phyloP scores from a whole-genome alignment of 2,888 invertebrate species.

The Pseudoips prasinana region DNA sequence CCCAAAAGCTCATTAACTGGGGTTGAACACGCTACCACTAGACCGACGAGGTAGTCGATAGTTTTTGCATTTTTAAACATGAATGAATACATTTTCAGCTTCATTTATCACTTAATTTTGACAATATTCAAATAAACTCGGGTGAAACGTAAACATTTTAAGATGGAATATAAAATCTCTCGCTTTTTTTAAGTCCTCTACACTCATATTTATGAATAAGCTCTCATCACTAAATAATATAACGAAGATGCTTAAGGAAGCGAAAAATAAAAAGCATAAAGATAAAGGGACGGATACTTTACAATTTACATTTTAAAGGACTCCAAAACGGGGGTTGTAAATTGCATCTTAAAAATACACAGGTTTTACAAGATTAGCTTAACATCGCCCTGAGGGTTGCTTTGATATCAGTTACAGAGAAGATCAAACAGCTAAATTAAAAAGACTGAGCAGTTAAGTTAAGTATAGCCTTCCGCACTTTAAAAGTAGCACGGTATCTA shows the following conservation, averaged over 20 bases:
- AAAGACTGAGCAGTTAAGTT: conserved; percentile 37
- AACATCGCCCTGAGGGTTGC: conserved; percentile 48
- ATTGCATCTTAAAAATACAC: conserved; percentile 70
- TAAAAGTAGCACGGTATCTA: too few species aligned
- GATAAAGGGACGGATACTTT: conserved; percentile 39
- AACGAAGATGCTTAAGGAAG: conserved; percentile 35
- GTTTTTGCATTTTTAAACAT: too few species aligned
- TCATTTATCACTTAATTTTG: too few species aligned
- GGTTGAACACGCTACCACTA: too few species aligned
- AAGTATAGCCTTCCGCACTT: too few species aligned
- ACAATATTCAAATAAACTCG: too few species aligned
- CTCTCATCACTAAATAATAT: conserved; percentile 28
- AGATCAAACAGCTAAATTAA: conserved; percentile 63
- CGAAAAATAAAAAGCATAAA: conserved; percentile 39
- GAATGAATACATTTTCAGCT: too few species aligned
- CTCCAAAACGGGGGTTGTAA: conserved; percentile 59
- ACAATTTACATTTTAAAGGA: conserved; percentile 62
- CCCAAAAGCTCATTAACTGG: too few species aligned
- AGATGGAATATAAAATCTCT: too few species aligned
- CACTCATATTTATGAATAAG: conserved; percentile 8
- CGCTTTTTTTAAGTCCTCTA: too few species aligned
- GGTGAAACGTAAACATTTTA: too few species aligned
- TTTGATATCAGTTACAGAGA: conserved; percentile 64
- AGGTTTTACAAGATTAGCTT: conserved; percentile 65
- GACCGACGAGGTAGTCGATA: too few species aligned